Evolutionary conservation across 2,888 invertebrate genomes (phyloP).

Genomic region (Eugnorisma glareosa): DNA sequence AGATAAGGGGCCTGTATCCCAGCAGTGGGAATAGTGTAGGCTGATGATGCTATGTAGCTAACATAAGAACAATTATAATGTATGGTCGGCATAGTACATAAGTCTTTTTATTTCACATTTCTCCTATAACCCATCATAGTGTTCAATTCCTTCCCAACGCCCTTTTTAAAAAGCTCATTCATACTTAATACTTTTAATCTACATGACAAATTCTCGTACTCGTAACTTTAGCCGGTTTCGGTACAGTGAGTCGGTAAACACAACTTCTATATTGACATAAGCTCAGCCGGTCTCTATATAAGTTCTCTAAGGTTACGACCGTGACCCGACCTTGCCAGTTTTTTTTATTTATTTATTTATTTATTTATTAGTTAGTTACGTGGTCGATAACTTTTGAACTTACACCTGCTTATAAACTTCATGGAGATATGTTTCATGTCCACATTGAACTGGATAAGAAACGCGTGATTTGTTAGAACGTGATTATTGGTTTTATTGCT

Average conservation of each 20-base stretch:
- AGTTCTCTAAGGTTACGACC: conserved; percentile 31
- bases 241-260: background rate
- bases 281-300: background rate
- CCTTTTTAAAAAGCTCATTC: background rate
- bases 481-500: conserved; percentile 28
- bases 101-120: background rate
- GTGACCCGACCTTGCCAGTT: conserved; percentile 64
- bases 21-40: background rate
- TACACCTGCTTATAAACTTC: conserved; percentile 44
- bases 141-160: background rate
- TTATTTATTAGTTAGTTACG: too few relatives aligned
- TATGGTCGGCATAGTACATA: background rate
- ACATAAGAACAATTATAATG: background rate
- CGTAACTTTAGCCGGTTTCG: background rate
- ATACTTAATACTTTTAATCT: background rate
- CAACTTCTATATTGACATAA: conserved; percentile 7
- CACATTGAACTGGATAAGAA: conserved; percentile 40
- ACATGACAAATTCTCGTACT: too few relatives aligned
- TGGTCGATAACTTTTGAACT: conserved; percentile 50
- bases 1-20: background rate
- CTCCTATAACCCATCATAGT: background rate
- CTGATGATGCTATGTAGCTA: background rate
- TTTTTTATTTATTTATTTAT: too few relatives aligned
- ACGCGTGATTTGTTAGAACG: conserved; percentile 31
- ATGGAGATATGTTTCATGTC: conserved; percentile 31